Evolutionary conservation across 2,888 invertebrate species (phyloP), one percentile per base, ranked within the genome.

Genomic region (Drosophila diplacantha): DNA sequence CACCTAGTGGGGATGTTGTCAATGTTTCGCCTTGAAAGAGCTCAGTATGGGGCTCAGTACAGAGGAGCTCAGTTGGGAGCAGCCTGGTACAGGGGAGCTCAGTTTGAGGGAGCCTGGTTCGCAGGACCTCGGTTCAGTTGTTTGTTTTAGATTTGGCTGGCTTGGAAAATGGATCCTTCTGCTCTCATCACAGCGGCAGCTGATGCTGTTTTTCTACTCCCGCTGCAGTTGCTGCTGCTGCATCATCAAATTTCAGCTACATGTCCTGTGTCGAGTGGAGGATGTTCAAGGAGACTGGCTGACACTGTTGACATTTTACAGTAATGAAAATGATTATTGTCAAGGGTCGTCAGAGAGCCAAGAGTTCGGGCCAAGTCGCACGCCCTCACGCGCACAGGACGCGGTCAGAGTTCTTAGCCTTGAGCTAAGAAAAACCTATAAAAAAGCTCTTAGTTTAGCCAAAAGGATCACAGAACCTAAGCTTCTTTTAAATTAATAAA

Each of bases 281-380:
- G 50, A 50, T 62, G 34, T 35, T 61, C 60, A 50, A 61, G 60
- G 63, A 62, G 63, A 51, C 51, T 61, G 55, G 73, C 69, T 73
- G 75, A 73, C 75, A 60, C 69, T 81, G 79, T 72, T 78, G 73
- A 78, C 76, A 81, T 69, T 74, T 71, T 68, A 70, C 67, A 64
- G 77, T 74, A 74, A 76, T 76, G 71, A 73, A 73, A 81, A 71
- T 76, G 77, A 83, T 82, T 81, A 83, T 74, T 72, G 81, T 71
- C 82, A 71, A 73, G 79, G 72, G 83, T 69, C 74, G 60, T 67
- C 60, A 49, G 34, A 59, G 38, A 38, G 46, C 46, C 61, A 61
- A 52, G 61, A 69, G 65, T 31, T 43, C 44, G 39, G 35, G 43
- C 44, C 44, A 62, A 43, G 46, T 52, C 24, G n/a, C 41, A 34